Base-by-base conservation (phyloP, 2,888 invertebrate genomes). In the Acleris holmiana region DNA sequence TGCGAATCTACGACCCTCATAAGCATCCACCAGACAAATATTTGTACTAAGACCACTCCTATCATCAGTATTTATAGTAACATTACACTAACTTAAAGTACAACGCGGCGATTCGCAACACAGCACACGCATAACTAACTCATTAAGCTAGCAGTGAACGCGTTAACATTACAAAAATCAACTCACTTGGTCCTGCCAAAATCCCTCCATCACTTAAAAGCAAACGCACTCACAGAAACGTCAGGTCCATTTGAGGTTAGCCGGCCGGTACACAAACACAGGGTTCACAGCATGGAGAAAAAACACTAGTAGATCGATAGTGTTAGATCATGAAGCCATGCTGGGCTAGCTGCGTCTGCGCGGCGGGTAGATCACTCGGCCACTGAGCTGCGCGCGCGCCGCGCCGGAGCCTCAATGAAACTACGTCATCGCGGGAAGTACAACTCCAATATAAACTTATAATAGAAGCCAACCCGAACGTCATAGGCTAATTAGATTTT, bases 371-470 rank as follows among this genome's bases (percentile, higher is more conserved):
- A 87, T 87, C 90, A 91, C 90, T 80, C 82, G 71, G 82, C 79
- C 87, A 92, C 92, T 92, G 92, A 91, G 88, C 85, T 71, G 76
- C 60, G 83, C 82, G 86, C 74, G 71, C 73, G 85, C 88, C 84
- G 83, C 73, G 85, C 88, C 84, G 83, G 79, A 81, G 84, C 76
- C 84, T 91, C 83, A 89, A 90, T 89, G 88, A 77, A 82, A 73
- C 82, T 83, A 84, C 92, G 92, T 92, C 91, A 92, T 77, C 77
- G 78, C 85, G 92, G 92, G 88, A 91, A 91, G 88, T 91, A 88
- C 91, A 35, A 35, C 35, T 35, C 35, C 13, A 35, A 35, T 35
- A 35, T 35, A 35, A 35, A 89, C 82, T 73, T 79, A 86, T 76
- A 78, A 68, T 81, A 85, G 77, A 81, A 75, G 79, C 82, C 78